Conservation (phyloP, 2,113 vertebrate genomes). For the Neogale vison region DNA sequence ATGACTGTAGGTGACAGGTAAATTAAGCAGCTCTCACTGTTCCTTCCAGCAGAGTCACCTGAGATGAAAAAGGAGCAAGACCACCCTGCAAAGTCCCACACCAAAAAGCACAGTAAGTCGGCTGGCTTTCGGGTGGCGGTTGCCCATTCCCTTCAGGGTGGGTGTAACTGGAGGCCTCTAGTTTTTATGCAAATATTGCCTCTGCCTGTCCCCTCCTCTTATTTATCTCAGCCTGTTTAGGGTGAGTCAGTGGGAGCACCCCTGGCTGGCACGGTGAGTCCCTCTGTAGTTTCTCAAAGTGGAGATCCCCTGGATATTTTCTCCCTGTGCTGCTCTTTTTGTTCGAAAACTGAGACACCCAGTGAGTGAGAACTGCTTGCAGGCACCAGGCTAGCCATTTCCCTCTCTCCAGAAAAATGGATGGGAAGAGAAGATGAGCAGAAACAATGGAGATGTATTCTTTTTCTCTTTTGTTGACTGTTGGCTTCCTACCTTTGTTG, state of each 20-base stretch:
- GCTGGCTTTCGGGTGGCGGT: background rate
- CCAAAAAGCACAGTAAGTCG: constrained; percentile 96
- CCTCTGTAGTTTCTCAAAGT: background rate
- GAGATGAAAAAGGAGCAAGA: constrained; percentile 90
- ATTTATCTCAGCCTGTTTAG: background rate
- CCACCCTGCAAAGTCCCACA: constrained; percentile 86
- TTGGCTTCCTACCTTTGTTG: background rate
- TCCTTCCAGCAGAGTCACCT: constrained; percentile 81
- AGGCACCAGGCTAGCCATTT: background rate
- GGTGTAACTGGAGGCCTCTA: background rate
- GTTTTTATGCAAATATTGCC: background rate
- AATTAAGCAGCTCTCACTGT: constrained; percentile 72
- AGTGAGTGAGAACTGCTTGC: background rate
- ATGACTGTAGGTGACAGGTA: constrained; percentile 45
- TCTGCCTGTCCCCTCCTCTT: background rate
- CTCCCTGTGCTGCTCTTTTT: background rate
- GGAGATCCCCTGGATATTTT: background rate
- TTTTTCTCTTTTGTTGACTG: background rate
- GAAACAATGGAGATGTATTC: background rate
- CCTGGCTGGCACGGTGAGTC: background rate
- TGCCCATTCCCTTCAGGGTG: background rate
- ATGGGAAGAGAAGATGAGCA: background rate
- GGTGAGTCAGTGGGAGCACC: background rate
- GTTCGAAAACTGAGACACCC: background rate
- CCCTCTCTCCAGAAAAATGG: background rate